These are phyloP conservation scores for Scortum barcoo DNA, from an alignment of 2,113 vertebrate species.

Conservation along the genomic window DNA sequence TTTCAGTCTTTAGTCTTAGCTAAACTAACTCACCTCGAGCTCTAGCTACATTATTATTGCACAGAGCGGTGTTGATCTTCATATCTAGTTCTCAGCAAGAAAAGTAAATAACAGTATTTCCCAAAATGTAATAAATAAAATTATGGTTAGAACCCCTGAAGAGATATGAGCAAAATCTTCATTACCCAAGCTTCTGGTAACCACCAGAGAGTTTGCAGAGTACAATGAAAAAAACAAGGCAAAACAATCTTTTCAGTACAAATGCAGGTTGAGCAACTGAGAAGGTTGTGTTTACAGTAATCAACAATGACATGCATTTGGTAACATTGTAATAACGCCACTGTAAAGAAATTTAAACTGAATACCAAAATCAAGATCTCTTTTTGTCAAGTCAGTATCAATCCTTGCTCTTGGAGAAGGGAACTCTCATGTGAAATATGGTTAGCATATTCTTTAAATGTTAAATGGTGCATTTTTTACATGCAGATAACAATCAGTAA, in stretches of 20 bases:
- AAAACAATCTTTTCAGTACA: too few species aligned
- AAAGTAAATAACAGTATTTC: not conserved
- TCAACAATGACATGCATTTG: not conserved
- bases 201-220: too few species aligned
- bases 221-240: not conserved
- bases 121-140: not conserved
- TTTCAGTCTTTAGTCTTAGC: too few species aligned
- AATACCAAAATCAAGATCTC: not conserved
- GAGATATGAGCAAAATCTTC: not conserved
- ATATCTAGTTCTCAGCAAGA: not conserved
- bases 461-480: not conserved
- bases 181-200: too few species aligned
- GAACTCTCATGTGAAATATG: not conserved
- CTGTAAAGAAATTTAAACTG: too few species aligned
- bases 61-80: too few species aligned
- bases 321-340: not conserved
- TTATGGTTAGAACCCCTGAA: not conserved
- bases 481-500: constrained; percentile 1
- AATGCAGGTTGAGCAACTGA: too few species aligned
- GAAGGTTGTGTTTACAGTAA: not conserved
- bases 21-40: too few species aligned
- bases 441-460: not conserved
- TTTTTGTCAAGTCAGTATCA: not conserved
- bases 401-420: not conserved
- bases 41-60: too few species aligned